Evolutionary conservation across 2,113 vertebrate genomes (phyloP).

Genomic region (Xiphias gladius): DNA sequence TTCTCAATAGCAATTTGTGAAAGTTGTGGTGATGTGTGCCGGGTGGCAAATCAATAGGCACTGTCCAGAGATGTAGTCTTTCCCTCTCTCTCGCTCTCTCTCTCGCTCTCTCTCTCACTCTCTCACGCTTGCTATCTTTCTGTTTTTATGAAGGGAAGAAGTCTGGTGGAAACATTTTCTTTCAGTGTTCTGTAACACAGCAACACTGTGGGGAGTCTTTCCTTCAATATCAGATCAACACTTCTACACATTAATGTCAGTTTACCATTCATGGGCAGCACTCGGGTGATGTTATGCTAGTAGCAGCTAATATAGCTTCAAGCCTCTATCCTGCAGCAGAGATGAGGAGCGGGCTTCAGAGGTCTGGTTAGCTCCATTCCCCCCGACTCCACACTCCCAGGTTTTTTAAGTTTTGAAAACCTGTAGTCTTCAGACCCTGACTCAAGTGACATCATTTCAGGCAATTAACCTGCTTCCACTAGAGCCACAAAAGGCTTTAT

Average conservation of each 20-base stretch:
- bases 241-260: no score
- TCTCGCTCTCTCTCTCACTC: constrained; percentile 9
- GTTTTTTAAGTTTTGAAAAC: background rate
- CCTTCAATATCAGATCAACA: constrained; percentile 15
- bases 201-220: constrained; percentile 19
- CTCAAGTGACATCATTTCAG: background rate
- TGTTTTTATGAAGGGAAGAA: constrained; percentile 40
- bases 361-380: no score
- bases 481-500: background rate
- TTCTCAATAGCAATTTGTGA: constrained; percentile 89
- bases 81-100: constrained; percentile 34
- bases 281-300: background rate
- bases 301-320: background rate
- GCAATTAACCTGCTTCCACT: background rate
- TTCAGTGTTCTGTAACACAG: constrained; percentile 18
- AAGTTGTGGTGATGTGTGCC: constrained; percentile 87
- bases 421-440: background rate
- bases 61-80: constrained; percentile 77
- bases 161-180: constrained; percentile 54
- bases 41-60: constrained; percentile 84
- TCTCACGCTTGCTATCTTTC: constrained; percentile 47
- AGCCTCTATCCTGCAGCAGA: background rate
- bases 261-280: background rate
- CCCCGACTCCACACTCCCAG: background rate
- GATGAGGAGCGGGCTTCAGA: background rate